Base-by-base conservation (phyloP, 1,140 invertebrate genomes). In the Acromyrmex echinatior region DNA sequence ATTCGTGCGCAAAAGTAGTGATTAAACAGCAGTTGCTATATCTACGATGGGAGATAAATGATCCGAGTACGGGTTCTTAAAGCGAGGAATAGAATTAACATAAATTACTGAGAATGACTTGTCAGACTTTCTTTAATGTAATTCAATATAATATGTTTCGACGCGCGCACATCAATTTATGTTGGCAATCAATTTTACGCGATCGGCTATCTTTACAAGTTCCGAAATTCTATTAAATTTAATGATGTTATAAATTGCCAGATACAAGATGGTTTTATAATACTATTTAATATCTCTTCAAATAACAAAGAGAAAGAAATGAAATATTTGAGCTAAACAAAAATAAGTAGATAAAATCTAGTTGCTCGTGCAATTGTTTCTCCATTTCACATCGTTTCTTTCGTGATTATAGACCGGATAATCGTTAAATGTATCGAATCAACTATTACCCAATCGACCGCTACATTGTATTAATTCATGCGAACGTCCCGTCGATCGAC, bases 91-190 rank as follows among this genome's bases (percentile, higher is more conserved):
- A 49, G 16, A 31, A 62, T 84, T 63, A 63, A 84, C 56, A 84
- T 84, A 84, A 84, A 84, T 84, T 74, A 76, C 14, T 7, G 18
- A 21, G 56, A 74, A 82, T 74, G 53, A 74, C 56, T 76, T 18
- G 70, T 63, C 80, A 21, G 35, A 74, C 35, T 62, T 82, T 82
- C 25, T 12, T 74, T 60, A 21, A 73, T 45, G 16, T 28, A 58
- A 73, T 68, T 70, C 66, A 74, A 58, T 74, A 25, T 58, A 78
- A 70, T 39, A 70, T 39, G 35, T 7, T 73, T 58, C 31, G 5
- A 14, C 25, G 35, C 7, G 28, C 14, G 18, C 12, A 28, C 39
- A 14, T 25, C 39, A 28, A 70, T 70, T 70, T 70, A 51, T 21
- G 45, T 70, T 51, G 14, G 66, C 14, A 9, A 73, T 81, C 39